Base-by-base conservation (phyloP, 2,888 invertebrate genomes). In the Coremacera marginata region DNA sequence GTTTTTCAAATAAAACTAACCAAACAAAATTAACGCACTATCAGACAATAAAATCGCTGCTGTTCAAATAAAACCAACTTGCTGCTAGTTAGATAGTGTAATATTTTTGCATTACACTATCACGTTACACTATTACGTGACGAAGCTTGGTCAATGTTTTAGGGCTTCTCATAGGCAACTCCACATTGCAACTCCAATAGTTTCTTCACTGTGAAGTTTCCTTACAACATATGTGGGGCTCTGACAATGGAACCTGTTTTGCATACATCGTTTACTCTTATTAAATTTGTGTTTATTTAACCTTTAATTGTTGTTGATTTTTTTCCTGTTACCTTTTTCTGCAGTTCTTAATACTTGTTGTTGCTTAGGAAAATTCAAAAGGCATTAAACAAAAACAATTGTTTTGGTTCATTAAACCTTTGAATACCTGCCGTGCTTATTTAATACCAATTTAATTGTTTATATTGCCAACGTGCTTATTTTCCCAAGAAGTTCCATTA, bases 391-490 rank as follows among this genome's bases (percentile, higher is more conserved):
- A 34, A 67, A 67, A 34, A 37, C 11, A 57, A 55, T 7, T 55
- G 55, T 71, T 11, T 57, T 57, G 68, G 73, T 74, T 77, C 77
- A 77, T 52, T 74, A 77, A 73, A 77, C 73, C 68, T 44, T 76
- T 0, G 5, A 34, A n/a, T 49, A 63, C 5, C 37, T 11, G 37
- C 9, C 19, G 34, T 3, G 44, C 44, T 44, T 11, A 11, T 11
- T 11, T 37, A 1, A 37, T 37, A 37, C 31, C 31, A 31, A 37
- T 25, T 25, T 16, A 37, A 31, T 14, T 65, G 19, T 65, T 37
- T 37, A 16, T 37, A 0, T 37, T n/a, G 65, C n/a, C 4, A 31
- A 37, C 37, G 34, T 31, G 5, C 1, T 11, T 44, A 44, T 44
- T 44, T 44, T 11, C 1, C 4, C 37, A 7, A 37, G 37, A 37